A percentile compares a stretch with the other conserved stretches of the same genome.
Conservation (phyloP, 2,797 vertebrate species). For the Falco naumanni region DNA sequence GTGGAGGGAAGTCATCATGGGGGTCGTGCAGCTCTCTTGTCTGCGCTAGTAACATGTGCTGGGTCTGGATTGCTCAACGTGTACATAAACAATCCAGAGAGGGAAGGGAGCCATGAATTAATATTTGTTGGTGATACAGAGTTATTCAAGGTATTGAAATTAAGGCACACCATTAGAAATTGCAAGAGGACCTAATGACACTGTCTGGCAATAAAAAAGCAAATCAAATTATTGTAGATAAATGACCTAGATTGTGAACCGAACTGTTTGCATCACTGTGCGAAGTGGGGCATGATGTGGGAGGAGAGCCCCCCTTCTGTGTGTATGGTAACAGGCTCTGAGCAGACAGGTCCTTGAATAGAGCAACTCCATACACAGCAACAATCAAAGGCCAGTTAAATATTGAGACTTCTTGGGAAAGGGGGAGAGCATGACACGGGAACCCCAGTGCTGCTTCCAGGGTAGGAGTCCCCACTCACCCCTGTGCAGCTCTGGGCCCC, state of each 20-base stretch:
- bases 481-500: not conserved
- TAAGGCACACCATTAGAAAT: not conserved
- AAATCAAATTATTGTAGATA: not conserved
- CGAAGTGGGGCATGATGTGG: not conserved
- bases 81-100: not conserved
- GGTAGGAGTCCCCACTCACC: not conserved
- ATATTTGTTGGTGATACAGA: not conserved
- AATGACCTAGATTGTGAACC: not conserved
- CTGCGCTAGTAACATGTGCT: not conserved
- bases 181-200: not conserved
- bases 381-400: not conserved
- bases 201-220: not conserved
- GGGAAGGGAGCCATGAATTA: not conserved
- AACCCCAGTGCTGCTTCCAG: not conserved
- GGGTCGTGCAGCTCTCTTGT: not conserved
- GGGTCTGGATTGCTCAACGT: not conserved
- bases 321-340: not conserved
- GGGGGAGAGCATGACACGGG: not conserved
- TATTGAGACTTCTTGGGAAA: not conserved
- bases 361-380: not conserved
- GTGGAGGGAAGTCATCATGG: not conserved
- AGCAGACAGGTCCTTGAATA: not conserved
- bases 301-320: fast-evolving
- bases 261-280: not conserved
- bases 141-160: not conserved